Conservation (phyloP, 53 echinoderm and acorn worm genomes). For the Zoroaster sp. region DNA sequence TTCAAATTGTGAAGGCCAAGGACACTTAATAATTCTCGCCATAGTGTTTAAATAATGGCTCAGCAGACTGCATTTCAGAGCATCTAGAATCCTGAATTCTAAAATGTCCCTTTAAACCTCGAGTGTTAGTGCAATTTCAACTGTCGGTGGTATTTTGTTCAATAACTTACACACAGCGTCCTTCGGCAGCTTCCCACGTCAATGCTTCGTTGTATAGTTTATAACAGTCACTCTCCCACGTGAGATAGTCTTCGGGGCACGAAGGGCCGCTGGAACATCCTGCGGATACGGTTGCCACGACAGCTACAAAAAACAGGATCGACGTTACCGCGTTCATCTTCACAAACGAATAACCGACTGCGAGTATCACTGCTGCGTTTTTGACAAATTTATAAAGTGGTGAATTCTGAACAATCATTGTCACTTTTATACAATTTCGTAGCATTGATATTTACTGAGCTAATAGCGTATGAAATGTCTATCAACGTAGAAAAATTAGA, state of each 20-base stretch:
- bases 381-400: background rate
- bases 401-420: background rate
- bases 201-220: conserved; percentile 9
- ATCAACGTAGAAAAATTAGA: too few relatives aligned
- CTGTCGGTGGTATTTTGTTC: background rate
- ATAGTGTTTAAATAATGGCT: too few relatives aligned
- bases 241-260: background rate
- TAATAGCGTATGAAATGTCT: too few relatives aligned
- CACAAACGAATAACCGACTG: too few relatives aligned
- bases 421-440: background rate
- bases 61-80: too few relatives aligned
- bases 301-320: background rate
- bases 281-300: conserved; percentile 2
- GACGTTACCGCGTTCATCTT: background rate
- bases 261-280: background rate
- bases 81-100: too few relatives aligned
- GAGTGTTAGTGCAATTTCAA: background rate
- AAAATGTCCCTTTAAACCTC: too few relatives aligned
- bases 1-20: too few relatives aligned
- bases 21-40: too few relatives aligned
- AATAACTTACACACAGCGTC: conserved; percentile 12
- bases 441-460: background rate
- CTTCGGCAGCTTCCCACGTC: background rate
- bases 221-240: conserved; percentile 14
- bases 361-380: background rate